Conservation (phyloP, 2,113 vertebrate genomes). For the Ceuthmochares aereus region DNA sequence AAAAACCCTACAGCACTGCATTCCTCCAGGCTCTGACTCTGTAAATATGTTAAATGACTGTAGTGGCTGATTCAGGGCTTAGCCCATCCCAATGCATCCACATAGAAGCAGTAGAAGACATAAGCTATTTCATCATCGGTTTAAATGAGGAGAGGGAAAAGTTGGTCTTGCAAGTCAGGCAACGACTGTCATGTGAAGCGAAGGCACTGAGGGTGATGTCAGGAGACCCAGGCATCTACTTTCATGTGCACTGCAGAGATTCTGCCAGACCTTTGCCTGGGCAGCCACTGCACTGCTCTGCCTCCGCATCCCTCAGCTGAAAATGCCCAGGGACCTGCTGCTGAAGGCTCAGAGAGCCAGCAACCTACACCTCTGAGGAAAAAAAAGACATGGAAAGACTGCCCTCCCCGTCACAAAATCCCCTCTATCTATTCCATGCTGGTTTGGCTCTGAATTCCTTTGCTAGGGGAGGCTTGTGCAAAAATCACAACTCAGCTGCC, state of each 20-base stretch:
- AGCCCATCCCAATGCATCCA: not conserved
- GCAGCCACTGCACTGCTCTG: not conserved
- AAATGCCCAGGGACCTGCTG: not conserved
- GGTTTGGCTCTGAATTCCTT: not conserved
- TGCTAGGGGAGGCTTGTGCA: not conserved
- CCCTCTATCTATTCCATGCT: accelerated
- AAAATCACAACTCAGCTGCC: not conserved
- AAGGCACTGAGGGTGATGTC: not conserved
- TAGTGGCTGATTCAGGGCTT: not conserved
- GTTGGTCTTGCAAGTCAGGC: not conserved
- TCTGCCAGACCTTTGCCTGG: not conserved
- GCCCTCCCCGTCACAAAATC: not conserved
- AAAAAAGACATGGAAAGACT: not conserved
- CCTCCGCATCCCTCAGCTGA: not conserved
- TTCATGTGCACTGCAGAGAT: not conserved
- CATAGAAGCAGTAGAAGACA: not conserved
- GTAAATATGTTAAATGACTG: not conserved
- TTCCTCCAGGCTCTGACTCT: not conserved
- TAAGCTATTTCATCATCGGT: not conserved
- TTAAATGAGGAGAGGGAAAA: not conserved
- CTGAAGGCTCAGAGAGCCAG: not conserved
- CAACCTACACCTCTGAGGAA: accelerated
- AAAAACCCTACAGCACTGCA: not conserved
- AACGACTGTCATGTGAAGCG: not conserved
- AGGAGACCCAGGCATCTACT: not conserved